Evolutionary conservation across 2,797 vertebrate species (phyloP).

Genomic region (Sebastes vulpes): DNA sequence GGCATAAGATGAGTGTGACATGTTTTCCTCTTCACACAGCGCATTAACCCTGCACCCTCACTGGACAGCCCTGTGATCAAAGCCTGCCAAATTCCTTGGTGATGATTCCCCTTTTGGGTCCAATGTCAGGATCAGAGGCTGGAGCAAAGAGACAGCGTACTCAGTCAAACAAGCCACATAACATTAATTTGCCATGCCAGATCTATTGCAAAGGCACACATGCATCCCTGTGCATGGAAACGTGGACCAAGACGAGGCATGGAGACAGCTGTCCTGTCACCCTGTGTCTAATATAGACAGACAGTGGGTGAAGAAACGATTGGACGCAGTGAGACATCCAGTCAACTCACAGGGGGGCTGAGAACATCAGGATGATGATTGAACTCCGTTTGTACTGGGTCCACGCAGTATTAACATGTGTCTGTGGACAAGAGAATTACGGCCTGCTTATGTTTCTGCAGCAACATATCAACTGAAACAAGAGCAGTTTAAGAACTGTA

Average conservation of each 20-base stretch:
- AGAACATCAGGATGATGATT: constrained; percentile 51
- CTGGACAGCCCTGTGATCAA: constrained; percentile 62
- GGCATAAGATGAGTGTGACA: not conserved
- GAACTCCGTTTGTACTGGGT: constrained; percentile 52
- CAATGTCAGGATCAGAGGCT: constrained; percentile 70
- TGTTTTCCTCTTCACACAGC: constrained; percentile 21
- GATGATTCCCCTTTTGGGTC: constrained; percentile 67
- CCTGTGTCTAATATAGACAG: constrained; percentile 73
- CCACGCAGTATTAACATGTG: constrained; percentile 18
- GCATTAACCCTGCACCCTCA: constrained; percentile 33
- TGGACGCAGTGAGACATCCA: constrained; percentile 68
- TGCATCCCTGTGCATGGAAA: constrained; percentile 31
- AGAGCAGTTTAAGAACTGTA: constrained; percentile 8
- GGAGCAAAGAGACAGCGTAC: constrained; percentile 40
- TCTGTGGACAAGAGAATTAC: constrained; percentile 51
- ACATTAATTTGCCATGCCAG: constrained; percentile 67
- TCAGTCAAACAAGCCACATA: constrained; percentile 74
- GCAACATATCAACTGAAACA: constrained; percentile 51
- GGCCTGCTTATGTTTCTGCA: constrained; percentile 60
- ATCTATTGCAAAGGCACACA: constrained; percentile 65
- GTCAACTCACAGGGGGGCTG: constrained; percentile 29
- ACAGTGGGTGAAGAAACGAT: constrained; percentile 77
- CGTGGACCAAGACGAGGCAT: constrained; percentile 30
- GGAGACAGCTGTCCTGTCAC: constrained; percentile 68
- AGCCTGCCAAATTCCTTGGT: constrained; percentile 59